These are phyloP conservation scores for Lycopodina hypogea DNA, from an alignment of 37 sponge, comb jelly and placozoan species.

Conservation along the genomic window DNA sequence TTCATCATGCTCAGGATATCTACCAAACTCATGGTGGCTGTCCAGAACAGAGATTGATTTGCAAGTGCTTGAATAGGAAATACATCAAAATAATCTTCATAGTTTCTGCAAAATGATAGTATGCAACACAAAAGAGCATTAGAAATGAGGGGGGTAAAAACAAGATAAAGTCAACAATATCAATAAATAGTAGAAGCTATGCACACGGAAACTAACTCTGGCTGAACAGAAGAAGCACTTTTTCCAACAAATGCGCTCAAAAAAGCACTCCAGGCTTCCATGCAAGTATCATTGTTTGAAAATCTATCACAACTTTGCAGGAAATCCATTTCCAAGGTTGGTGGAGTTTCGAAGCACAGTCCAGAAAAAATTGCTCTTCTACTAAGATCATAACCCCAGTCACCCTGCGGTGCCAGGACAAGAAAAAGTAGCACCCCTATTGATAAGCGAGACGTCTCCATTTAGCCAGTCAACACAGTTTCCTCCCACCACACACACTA, in stretches of 20 bases:
- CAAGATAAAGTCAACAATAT: neutral
- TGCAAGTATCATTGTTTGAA: neutral
- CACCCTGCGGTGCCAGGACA: no score
- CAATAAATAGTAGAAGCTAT: neutral
- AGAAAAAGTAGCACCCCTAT: no score
- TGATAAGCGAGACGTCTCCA: no score
- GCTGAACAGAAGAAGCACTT: neutral
- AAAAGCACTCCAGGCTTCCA: neutral
- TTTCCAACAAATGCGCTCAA: neutral
- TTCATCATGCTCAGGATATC: slow-evolving; percentile 14
- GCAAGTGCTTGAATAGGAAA: neutral
- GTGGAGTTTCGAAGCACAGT: neutral
- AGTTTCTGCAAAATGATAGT: slow-evolving; percentile 6
- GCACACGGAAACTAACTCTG: neutral
- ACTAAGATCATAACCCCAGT: no score
- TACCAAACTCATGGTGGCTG: slow-evolving; percentile 14
- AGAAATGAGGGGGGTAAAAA: neutral
- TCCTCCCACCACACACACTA: no score
- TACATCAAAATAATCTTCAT: neutral
- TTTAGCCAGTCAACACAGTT: no score
- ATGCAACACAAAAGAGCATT: neutral
- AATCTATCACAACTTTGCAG: neutral
- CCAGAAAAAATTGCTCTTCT: no score
- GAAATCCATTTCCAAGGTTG: neutral
- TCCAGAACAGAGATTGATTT: slow-evolving; percentile 37